Evolutionary conservation across 2,113 vertebrate genomes (phyloP).

Genomic region (Pimephales promelas): DNA sequence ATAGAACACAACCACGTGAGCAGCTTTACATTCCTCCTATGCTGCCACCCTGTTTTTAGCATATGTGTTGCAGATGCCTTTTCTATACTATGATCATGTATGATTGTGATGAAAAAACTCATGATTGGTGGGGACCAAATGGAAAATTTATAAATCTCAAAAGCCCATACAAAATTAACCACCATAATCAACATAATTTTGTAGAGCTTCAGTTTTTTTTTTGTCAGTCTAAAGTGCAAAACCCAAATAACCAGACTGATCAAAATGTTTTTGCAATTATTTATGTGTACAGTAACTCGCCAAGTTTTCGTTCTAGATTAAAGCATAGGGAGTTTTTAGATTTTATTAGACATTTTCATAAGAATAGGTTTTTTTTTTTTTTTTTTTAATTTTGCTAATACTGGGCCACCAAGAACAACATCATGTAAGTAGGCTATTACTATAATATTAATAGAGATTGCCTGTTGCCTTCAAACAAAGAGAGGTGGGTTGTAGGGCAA

Average conservation of each 20-base stretch:
- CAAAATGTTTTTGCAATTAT: neutral
- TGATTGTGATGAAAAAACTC: too few relatives aligned
- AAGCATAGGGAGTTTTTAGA: neutral
- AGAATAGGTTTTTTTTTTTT: too few relatives aligned
- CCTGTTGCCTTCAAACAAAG: neutral
- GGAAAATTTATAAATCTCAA: neutral
- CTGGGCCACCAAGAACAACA: neutral
- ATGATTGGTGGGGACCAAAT: neutral
- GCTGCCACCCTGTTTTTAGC: constrained; percentile 4
- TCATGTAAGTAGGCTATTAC: too few relatives aligned
- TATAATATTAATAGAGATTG: neutral
- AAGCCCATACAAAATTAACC: neutral
- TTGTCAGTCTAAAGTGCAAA: neutral
- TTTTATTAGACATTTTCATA: neutral
- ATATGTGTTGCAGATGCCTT: neutral
- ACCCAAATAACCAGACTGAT: neutral
- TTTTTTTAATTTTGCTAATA: neutral
- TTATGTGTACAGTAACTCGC: neutral
- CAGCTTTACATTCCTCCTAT: constrained; percentile 38
- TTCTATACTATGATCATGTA: too few relatives aligned
- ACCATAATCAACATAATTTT: neutral
- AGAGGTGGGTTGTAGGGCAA: neutral
- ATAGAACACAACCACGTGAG: constrained; percentile 21
- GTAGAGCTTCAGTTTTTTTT: neutral
- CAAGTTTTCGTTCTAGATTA: neutral